phyloP scores from a whole-genome alignment of 2,797 vertebrate species.

The Garrulus glandarius region DNA sequence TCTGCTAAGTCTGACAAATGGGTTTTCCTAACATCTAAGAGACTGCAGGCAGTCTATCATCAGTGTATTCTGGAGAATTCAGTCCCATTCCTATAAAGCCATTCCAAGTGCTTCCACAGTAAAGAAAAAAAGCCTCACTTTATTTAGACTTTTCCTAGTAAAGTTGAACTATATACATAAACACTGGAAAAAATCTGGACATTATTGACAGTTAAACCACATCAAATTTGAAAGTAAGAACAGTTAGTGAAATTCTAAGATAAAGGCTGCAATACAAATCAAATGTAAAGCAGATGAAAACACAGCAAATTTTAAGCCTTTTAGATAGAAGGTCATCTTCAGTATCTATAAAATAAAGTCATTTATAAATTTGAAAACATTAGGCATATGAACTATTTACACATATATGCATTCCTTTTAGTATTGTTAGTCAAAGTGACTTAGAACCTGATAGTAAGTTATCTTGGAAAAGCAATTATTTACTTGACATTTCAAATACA shows the following conservation, averaged over 20 bases:
- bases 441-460: neutral
- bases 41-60: neutral
- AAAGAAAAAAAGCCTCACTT: neutral
- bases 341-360: neutral
- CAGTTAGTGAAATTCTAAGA: neutral
- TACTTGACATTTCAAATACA: neutral
- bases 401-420: neutral
- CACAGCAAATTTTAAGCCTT: neutral
- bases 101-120: neutral
- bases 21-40: neutral
- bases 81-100: neutral
- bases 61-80: neutral
- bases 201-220: neutral
- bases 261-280: neutral
- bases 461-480: neutral
- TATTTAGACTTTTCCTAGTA: neutral
- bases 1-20: neutral
- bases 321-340: neutral
- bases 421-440: neutral
- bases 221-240: neutral
- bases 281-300: neutral
- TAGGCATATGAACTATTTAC: neutral
- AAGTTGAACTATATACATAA: neutral
- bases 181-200: neutral
- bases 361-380: neutral